Base-by-base conservation (phyloP, 2,888 invertebrate species). In the Hemaris fuciformis region DNA sequence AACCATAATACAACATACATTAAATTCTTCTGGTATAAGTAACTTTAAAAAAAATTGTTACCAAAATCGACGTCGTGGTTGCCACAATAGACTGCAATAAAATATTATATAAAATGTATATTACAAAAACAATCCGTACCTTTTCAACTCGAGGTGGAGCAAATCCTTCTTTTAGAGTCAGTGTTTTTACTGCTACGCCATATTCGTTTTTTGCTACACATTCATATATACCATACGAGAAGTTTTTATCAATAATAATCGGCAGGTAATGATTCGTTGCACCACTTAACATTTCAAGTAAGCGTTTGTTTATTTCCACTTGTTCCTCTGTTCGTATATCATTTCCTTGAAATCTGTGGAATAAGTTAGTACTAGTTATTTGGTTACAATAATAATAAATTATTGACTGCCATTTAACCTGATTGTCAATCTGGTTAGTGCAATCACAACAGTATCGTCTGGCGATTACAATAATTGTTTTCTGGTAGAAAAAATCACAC, bases 211-310 rank as follows among this genome's bases (percentile, higher is more conserved):
- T 70, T 2, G 82, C 89, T 7, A 58, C 69, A 62, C 91, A 91
- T 60, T 80, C 79, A 59, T 86, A 91, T 18, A 69, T 66, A 27
- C 91, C 91, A 57, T 81, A 91, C 1, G 79, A 66, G 15, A 77
- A 74, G 31, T 73, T 74, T 6, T 79, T 71, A 13, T 80, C 72
- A 20, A 83, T 71, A 22, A 67, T 71, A 8, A 88, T 58, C 1
- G 62, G 61, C 4, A 81, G 59, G 23, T 70, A 67, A 22, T 71
- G 66, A 34, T 72, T 70, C 1, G 71, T 60, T 5, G 66, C 61
- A 7, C 67, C 68, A 15, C 78, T 70, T 7, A 70, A 45, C 25
- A 66, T 66, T 46, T 74, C 65, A 38, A 78, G 41, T 46, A 85
- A 64, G 22, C 69, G 45, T 60, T 74, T 78, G 60, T 81, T 80